Base-by-base conservation (phyloP, 1,140 invertebrate species). In the Nylanderia fulva region DNA sequence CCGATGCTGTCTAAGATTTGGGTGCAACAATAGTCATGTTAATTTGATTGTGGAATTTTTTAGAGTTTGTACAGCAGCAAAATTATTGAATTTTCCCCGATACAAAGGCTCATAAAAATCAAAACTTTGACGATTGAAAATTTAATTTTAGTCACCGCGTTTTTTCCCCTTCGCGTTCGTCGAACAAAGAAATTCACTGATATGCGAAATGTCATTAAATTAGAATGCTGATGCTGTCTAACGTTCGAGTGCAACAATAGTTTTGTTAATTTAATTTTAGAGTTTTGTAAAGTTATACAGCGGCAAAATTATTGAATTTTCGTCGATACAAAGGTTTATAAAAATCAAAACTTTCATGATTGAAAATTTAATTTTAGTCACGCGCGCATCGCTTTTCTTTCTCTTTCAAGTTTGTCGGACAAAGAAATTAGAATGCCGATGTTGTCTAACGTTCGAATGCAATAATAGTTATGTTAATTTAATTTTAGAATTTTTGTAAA, bases 131-230 rank as follows among this genome's bases (percentile, higher is more conserved):
- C 29, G 29, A 54, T 52, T 33, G 36, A 54, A 54, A 54, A 15
- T 72, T 33, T 15, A 33, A 7, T 68, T 54, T 24, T 21, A 13
- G n/a, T n/a, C 21, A 5, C 13, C n/a, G 11, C 13, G 39, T n/a
- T 42, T 52, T 24, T 7, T 29, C 29, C 29, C 13, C 36, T 4
- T 48, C 36, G 15, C 45, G 2, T 63, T n/a, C 29, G 4, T 36
- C 61, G 76, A 11, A 79, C 63, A 79, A 79, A 79, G 63, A 79
- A 48, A 9, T 48, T 68, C 45, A 21, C 76, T 79, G 61, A 79
- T 68, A 33, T 54, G 39, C 63, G 76, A 68, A 63, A 63, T 9
- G 27, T 61, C 54, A n/a, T 18, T 61, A 29, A 15, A 6, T 11
- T 63, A 39, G 21, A 61, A n/a, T n/a, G 13, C 6, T 15, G 71